Evolutionary conservation across 2,797 vertebrate genomes (phyloP).

Genomic region (Masticophis lateralis): DNA sequence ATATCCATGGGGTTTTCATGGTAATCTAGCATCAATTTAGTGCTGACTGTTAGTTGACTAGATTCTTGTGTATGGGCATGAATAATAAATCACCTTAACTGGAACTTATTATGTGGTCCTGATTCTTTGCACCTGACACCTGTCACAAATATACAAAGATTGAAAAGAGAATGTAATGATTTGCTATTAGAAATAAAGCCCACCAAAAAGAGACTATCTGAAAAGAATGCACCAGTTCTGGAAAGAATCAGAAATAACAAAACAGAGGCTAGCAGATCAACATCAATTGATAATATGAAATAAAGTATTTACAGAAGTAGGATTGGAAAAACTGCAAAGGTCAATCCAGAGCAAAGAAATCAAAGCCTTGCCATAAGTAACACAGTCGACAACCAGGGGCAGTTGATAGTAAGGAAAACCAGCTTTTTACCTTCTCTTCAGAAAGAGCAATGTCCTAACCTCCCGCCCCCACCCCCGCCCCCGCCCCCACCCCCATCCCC

Average conservation of each 20-base stretch:
- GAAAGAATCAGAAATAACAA: too few species aligned
- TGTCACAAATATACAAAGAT: background rate
- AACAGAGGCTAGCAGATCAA: too few species aligned
- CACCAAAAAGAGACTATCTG: background rate
- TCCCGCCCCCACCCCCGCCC: too few species aligned
- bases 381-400: background rate
- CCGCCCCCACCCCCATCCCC: too few species aligned
- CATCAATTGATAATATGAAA: too few species aligned
- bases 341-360: background rate
- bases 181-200: background rate
- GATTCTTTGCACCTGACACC: background rate
- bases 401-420: too few species aligned
- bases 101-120: background rate
- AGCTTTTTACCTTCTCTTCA: too few species aligned
- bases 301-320: too few species aligned
- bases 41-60: background rate
- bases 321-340: background rate
- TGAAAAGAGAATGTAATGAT: background rate
- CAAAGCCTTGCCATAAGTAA: background rate
- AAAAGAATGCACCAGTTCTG: too few species aligned
- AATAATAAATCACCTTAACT: background rate
- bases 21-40: background rate
- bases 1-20: too few species aligned
- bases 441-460: too few species aligned
- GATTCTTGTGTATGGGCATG: background rate